These are phyloP conservation scores for Microctonus aethiopoides DNA, from an alignment of 2,888 invertebrate species.

Conservation along the genomic window DNA sequence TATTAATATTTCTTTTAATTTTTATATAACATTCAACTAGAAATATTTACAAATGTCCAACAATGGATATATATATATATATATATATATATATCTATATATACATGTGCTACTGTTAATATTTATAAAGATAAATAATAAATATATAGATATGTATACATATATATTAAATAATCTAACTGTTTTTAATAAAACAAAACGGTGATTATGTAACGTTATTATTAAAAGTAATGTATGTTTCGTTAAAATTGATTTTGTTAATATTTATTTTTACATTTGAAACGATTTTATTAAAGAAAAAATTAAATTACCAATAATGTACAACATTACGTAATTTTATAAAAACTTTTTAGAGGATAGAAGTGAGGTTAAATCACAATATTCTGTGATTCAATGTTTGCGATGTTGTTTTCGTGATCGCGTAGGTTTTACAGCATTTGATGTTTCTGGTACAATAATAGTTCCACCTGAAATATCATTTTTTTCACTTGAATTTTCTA, in stretches of 20 bases:
- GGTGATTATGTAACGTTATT: slow-evolving; percentile 52
- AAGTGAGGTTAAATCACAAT: background rate
- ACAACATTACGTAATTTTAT: background rate
- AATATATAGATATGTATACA: no score
- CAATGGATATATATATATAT: background rate
- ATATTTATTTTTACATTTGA: background rate
- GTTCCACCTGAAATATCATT: slow-evolving; percentile 74
- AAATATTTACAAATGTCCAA: background rate
- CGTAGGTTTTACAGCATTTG: slow-evolving; percentile 33
- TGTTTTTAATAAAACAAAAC: slow-evolving; percentile 52
- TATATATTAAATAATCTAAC: slow-evolving; percentile 50
- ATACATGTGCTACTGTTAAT: slow-evolving; percentile 40
- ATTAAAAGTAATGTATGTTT: slow-evolving; percentile 43
- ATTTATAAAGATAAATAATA: no score
- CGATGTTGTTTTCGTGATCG: slow-evolving; percentile 47
- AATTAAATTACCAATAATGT: background rate
- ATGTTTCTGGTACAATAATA: slow-evolving; percentile 69
- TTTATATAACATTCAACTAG: slow-evolving; percentile 25
- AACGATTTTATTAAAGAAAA: slow-evolving; percentile 2
- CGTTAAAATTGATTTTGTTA: slow-evolving; percentile 21
- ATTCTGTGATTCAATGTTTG: slow-evolving; percentile 43
- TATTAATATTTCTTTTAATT: no score
- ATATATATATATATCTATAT: background rate
- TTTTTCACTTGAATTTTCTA: slow-evolving; percentile 70
- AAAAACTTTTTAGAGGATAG: background rate